phyloP scores from a whole-genome alignment of 2,113 vertebrate genomes.

The Urocitellus parryii region DNA sequence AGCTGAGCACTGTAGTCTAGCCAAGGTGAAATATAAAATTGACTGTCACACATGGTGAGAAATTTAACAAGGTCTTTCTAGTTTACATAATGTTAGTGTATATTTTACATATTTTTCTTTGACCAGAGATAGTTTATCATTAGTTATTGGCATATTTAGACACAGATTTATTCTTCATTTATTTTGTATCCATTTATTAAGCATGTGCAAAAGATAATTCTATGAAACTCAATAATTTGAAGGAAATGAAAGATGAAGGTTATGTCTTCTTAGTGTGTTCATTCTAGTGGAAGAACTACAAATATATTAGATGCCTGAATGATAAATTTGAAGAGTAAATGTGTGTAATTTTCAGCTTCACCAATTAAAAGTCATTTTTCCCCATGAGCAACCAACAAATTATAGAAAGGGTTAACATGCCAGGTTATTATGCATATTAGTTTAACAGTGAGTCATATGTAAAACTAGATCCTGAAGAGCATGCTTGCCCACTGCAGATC shows the following conservation, averaged over 20 bases:
- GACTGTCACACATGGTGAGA: background rate
- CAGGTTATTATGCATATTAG: background rate
- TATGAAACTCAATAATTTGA: background rate
- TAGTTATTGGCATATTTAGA: background rate
- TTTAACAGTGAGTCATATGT: background rate
- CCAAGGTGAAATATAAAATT: background rate
- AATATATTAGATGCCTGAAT: background rate
- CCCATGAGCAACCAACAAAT: background rate
- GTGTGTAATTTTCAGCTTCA: background rate
- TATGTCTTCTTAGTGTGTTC: background rate
- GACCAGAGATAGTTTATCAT: background rate
- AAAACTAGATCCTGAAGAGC: slow-evolving; percentile 5
- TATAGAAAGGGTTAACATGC: background rate
- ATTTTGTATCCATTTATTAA: slow-evolving; percentile 40
- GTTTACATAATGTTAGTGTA: background rate
- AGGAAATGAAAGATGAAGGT: background rate
- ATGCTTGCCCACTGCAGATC: background rate
- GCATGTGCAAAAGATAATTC: background rate
- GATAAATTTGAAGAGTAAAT: background rate
- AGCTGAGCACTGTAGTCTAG: background rate
- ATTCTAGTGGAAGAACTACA: background rate
- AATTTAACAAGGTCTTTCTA: background rate
- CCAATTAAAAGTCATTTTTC: slow-evolving; percentile 17
- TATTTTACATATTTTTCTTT: background rate
- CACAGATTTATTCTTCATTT: background rate